Evolutionary conservation across 2,888 invertebrate genomes (phyloP).

Genomic region (Amaurobius ferox): DNA sequence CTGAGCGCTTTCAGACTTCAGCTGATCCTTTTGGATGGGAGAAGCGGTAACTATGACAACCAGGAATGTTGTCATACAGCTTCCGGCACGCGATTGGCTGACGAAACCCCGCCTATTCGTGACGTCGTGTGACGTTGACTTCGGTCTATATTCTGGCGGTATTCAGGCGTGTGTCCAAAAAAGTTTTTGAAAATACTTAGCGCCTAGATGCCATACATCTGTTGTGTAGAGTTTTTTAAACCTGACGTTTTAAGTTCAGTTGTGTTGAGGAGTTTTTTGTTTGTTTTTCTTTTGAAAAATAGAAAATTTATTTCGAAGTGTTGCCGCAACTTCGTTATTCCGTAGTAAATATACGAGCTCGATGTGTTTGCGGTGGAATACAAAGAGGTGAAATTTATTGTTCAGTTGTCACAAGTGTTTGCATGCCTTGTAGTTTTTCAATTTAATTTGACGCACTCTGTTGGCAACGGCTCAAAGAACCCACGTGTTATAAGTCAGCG

Average conservation of each 20-base stretch:
- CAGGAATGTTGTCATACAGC: conserved; percentile 43
- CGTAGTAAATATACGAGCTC: neutral
- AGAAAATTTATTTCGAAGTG: neutral
- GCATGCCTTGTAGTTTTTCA: no score
- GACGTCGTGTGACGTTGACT: conserved; percentile 27
- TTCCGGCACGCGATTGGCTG: conserved; percentile 29
- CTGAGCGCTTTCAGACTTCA: conserved; percentile 24
- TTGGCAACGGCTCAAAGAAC: no score
- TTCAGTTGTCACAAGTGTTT: neutral
- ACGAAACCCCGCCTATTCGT: conserved; percentile 21
- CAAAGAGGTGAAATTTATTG: neutral
- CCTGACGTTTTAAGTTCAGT: neutral
- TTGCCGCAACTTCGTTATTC: neutral
- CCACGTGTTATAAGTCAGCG: no score
- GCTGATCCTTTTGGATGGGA: conserved; percentile 62
- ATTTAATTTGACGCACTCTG: no score
- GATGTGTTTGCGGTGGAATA: neutral
- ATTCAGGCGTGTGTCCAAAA: neutral
- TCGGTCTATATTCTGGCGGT: neutral
- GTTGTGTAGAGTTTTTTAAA: neutral
- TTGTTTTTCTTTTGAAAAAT: neutral
- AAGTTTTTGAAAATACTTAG: neutral
- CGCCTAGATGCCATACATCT: neutral
- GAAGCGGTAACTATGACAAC: conserved; percentile 59
- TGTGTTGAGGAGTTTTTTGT: neutral